Percentiles rank a stretch among this genome's conserved stretches.
Evolutionary conservation across 2,888 invertebrate species (phyloP).

Genomic region (Agrotis puta): DNA sequence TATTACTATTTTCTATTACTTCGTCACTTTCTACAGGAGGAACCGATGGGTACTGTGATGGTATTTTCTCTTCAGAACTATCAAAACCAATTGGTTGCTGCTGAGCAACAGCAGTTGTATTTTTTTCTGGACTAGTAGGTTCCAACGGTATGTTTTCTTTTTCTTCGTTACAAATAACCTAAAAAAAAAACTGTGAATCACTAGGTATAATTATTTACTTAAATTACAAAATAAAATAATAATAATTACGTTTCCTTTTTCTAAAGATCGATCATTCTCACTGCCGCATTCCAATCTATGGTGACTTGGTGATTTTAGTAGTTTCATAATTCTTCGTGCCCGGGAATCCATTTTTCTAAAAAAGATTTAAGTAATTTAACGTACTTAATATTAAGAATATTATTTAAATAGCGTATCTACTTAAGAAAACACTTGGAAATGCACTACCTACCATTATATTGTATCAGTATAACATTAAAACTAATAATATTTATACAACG

Average conservation of each 20-base stretch:
- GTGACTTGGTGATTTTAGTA: conserved; percentile 23
- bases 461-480: conserved; percentile 5
- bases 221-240: conserved; percentile 1
- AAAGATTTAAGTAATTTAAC: conserved; percentile 13
- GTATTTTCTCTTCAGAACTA: conserved; percentile 3
- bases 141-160: conserved; percentile 29
- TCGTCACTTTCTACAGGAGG: conserved; percentile 5
- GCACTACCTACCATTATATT: conserved; percentile 7
- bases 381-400: conserved; percentile 22
- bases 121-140: conserved; percentile 20
- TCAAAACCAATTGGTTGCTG: conserved; percentile 22
- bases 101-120: conserved; percentile 20
- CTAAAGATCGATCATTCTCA: conserved; percentile 20
- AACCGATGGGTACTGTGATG: conserved; percentile 3
- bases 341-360: conserved; percentile 29
- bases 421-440: conserved; percentile 13
- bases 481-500: not conserved
- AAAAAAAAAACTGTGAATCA: conserved; percentile 11
- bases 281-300: conserved; percentile 25
- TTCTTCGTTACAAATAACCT: conserved; percentile 23
- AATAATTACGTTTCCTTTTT: conserved; percentile 12
- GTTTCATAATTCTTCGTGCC: conserved; percentile 27
- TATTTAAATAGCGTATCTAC: conserved; percentile 27
- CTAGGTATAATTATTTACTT: not conserved
- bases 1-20: too few species aligned